These are phyloP conservation scores for Gila robusta DNA, from an alignment of 2,797 vertebrate species.

Conservation along the genomic window DNA sequence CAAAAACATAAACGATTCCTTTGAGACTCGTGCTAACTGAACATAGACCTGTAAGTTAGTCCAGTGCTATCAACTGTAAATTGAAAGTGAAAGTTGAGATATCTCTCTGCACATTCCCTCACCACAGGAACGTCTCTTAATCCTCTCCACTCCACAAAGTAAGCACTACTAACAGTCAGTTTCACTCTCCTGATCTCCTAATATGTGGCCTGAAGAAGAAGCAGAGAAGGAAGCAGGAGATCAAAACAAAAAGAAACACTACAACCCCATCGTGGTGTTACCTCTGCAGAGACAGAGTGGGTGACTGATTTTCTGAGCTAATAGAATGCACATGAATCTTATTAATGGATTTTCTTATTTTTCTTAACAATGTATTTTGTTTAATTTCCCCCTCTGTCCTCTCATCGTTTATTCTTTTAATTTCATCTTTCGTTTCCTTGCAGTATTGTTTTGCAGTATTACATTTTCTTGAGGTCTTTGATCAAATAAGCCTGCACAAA, in stretches of 20 bases:
- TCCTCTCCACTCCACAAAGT: not conserved
- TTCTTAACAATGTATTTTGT: not conserved
- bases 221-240: conserved; percentile 3
- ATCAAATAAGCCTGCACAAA: not conserved
- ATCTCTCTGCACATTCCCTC: not conserved
- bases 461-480: not conserved
- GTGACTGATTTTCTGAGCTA: not conserved
- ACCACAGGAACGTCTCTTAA: not conserved
- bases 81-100: not conserved
- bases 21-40: not conserved
- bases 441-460: not conserved
- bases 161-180: not conserved
- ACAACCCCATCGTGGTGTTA: not conserved
- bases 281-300: conserved; percentile 23
- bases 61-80: not conserved
- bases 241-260: not conserved
- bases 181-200: not conserved
- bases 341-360: not conserved
- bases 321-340: not conserved
- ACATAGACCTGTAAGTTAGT: not conserved
- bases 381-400: not conserved
- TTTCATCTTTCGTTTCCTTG: not conserved
- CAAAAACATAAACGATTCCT: not conserved
- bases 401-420: not conserved
- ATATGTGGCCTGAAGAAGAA: not conserved